Evolutionary conservation across 2,113 vertebrate species (phyloP).

Genomic region (western clawed frog (Xenopus tropicalis)): DNA sequence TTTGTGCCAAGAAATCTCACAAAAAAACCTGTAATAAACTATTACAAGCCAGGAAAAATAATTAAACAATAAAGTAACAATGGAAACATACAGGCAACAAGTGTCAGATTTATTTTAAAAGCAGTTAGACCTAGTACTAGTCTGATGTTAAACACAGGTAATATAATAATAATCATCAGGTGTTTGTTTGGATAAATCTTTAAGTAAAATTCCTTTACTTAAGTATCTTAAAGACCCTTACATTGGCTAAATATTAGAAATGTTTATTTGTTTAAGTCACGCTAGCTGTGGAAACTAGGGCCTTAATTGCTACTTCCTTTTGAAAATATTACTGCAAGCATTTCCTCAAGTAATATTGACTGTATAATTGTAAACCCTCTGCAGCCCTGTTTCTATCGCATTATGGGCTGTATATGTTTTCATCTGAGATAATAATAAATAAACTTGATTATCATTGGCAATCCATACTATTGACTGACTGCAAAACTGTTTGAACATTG

Average conservation of each 20-base stretch:
- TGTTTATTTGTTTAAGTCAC: not conserved
- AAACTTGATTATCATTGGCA: slow-evolving; percentile 67
- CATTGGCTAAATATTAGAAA: slow-evolving; percentile 19
- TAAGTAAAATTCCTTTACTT: too few species aligned
- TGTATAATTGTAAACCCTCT: slow-evolving; percentile 9
- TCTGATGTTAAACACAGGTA: too few species aligned
- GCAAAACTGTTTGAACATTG: slow-evolving; percentile 52
- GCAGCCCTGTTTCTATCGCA: slow-evolving; percentile 10
- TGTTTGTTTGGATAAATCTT: too few species aligned
- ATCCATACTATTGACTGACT: slow-evolving; percentile 71
- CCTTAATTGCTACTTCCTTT: slow-evolving; percentile 16
- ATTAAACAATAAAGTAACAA: too few species aligned
- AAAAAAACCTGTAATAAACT: too few species aligned
- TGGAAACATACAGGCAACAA: too few species aligned
- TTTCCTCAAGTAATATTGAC: slow-evolving; percentile 27
- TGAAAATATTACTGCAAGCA: slow-evolving; percentile 25
- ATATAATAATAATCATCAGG: too few species aligned
- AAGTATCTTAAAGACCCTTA: too few species aligned
- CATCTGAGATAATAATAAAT: slow-evolving; percentile 66
- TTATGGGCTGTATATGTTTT: slow-evolving; percentile 59
- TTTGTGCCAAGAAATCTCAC: too few species aligned
- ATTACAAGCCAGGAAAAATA: too few species aligned
- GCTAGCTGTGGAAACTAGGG: slow-evolving; percentile 5
- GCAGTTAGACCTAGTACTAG: too few species aligned
- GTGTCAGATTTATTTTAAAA: too few species aligned